A percentile compares a stretch with the other conserved stretches of the same genome.
These are phyloP conservation scores for Drosophila pachea DNA, from an alignment of 1,140 invertebrate species.

Conservation along the genomic window DNA sequence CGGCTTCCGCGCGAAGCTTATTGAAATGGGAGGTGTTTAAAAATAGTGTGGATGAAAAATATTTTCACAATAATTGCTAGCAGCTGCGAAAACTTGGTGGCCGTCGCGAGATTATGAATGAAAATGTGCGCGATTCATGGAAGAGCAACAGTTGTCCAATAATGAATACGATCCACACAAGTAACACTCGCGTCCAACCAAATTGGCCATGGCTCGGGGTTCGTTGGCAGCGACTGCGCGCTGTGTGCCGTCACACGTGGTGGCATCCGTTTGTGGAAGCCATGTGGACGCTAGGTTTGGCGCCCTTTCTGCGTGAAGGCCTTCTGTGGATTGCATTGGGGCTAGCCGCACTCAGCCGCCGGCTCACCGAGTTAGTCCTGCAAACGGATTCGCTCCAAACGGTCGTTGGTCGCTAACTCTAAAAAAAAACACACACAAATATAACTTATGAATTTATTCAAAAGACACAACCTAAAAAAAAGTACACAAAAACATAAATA, in stretches of 20 bases:
- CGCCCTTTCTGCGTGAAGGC: constrained; percentile 27
- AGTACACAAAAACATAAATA: constrained; percentile 1
- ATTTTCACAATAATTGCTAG: constrained; percentile 16
- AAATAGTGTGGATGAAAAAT: constrained; percentile 10
- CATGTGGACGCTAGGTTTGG: constrained; percentile 33
- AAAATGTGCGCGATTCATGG: constrained; percentile 30
- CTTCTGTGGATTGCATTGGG: constrained; percentile 32
- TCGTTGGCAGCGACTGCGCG: constrained; percentile 32
- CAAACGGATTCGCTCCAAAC: constrained; percentile 44
- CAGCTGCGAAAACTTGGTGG: not conserved
- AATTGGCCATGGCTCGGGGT: not conserved
- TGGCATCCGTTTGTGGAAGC: constrained; percentile 36
- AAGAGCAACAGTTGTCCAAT: constrained; percentile 40
- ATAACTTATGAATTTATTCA: not conserved
- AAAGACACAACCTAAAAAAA: not conserved
- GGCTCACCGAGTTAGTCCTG: constrained; percentile 46
- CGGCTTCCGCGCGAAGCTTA: not conserved
- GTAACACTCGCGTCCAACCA: not conserved
- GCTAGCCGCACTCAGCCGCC: constrained; percentile 19
- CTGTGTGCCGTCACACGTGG: constrained; percentile 23
- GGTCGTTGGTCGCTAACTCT: constrained; percentile 30
- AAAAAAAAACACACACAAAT: not conserved
- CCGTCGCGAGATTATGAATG: constrained; percentile 40
- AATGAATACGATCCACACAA: not conserved
- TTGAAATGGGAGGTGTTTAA: constrained; percentile 1